Evolutionary conservation across 2,797 vertebrate genomes (phyloP).

Genomic region (Scolopax bukidnonensis): DNA sequence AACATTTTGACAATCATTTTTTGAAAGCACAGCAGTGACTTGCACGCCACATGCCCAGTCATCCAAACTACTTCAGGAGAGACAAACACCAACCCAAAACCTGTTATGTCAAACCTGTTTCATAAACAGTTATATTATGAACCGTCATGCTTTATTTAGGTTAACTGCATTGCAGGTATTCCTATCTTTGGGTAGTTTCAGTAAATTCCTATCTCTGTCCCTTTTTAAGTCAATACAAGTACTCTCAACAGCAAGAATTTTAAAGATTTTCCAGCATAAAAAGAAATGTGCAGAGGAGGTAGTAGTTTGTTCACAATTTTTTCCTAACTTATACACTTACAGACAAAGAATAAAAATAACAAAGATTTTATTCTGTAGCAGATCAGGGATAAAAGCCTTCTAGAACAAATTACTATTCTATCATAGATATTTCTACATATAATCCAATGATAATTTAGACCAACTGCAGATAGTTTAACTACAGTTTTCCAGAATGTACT

Average conservation of each 20-base stretch:
- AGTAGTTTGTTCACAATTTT: neutral
- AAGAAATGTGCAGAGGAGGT: neutral
- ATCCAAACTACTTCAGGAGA: neutral
- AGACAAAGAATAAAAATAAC: neutral
- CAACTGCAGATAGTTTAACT: neutral
- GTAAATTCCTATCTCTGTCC: neutral
- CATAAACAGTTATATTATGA: neutral
- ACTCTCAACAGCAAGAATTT: neutral
- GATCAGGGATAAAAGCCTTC: neutral
- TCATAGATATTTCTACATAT: neutral
- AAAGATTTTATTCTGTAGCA: neutral
- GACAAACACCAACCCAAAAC: neutral
- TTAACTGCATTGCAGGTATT: slow-evolving; percentile 29
- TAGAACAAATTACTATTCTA: neutral
- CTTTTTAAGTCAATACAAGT: neutral
- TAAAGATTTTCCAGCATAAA: neutral
- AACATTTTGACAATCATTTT: neutral
- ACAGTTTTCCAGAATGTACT: neutral
- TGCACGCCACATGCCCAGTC: accelerated
- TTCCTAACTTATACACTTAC: neutral
- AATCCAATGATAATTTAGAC: neutral
- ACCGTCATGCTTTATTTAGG: neutral
- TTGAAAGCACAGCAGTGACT: accelerated
- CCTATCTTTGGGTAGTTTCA: neutral
- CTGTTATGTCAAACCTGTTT: neutral